Evolutionary conservation across 2,888 invertebrate species (phyloP).

Genomic region (Danaus chrysippus): DNA sequence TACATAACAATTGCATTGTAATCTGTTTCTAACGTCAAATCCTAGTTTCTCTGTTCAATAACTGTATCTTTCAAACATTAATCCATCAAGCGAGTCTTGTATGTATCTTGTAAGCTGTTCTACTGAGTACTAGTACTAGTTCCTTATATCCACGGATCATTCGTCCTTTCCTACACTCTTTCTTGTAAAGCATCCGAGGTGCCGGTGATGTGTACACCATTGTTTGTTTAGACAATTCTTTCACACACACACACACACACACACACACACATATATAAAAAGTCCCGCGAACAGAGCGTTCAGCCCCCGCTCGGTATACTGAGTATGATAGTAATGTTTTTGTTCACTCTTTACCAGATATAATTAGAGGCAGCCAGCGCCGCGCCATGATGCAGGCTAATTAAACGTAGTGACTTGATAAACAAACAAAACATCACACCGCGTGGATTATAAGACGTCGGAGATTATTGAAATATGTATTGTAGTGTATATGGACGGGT

Average conservation of each 20-base stretch:
- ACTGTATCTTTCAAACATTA: no score
- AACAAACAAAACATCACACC: constrained; percentile 47
- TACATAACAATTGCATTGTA: no score
- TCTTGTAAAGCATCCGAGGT: neutral
- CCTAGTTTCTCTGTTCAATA: no score
- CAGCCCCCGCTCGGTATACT: neutral
- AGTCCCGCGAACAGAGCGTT: neutral
- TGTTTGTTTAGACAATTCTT: constrained; percentile 8
- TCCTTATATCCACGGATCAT: neutral
- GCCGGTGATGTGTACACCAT: neutral
- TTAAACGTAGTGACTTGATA: constrained; percentile 57
- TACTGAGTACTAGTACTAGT: neutral
- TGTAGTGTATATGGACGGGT: constrained; percentile 40
- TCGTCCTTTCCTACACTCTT: neutral
- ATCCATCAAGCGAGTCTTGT: no score
- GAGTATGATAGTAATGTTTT: constrained; percentile 14
- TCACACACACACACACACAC: constrained; percentile 8
- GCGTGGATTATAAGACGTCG: constrained; percentile 11
- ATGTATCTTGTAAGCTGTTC: no score
- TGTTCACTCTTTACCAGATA: constrained; percentile 22
- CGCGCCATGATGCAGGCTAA: constrained; percentile 40
- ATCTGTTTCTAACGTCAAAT: no score
- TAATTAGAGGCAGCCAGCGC: constrained; percentile 26
- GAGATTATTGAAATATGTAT: constrained; percentile 17
- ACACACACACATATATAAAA: no score